Evolutionary conservation across 2,113 vertebrate species (phyloP).

Genomic region (Cavia porcellus): DNA sequence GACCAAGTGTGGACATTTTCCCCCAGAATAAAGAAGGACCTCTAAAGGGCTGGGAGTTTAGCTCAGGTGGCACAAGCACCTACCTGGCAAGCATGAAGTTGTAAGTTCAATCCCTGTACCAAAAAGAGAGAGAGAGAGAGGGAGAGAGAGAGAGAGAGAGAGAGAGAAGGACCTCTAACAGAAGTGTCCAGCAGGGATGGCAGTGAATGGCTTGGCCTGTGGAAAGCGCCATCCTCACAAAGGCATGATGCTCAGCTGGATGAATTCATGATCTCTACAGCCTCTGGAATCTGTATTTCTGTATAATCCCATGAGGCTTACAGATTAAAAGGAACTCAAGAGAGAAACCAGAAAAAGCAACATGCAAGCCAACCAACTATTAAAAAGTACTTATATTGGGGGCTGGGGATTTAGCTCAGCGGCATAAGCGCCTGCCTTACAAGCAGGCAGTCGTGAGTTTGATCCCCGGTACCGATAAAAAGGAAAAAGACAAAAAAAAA

Average conservation of each 20-base stretch:
- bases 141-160: too few species aligned
- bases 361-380: not conserved
- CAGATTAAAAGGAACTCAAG: not conserved
- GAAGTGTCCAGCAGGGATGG: not conserved
- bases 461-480: too few species aligned
- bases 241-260: not conserved
- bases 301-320: not conserved
- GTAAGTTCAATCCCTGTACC: too few species aligned
- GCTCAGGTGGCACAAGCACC: too few species aligned
- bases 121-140: too few species aligned
- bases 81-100: too few species aligned
- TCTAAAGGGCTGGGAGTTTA: not conserved
- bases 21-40: not conserved
- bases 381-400: not conserved
- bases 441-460: too few species aligned
- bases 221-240: not conserved
- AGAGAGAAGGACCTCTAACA: not conserved
- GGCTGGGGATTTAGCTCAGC: too few species aligned
- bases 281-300: not conserved
- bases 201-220: not conserved
- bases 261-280: not conserved
- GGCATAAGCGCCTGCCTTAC: too few species aligned
- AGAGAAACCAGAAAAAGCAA: not conserved
- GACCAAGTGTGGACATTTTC: not conserved
- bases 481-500: too few species aligned